phyloP scores from a whole-genome alignment of 1,140 invertebrate species.

The Nylanderia fulva region DNA sequence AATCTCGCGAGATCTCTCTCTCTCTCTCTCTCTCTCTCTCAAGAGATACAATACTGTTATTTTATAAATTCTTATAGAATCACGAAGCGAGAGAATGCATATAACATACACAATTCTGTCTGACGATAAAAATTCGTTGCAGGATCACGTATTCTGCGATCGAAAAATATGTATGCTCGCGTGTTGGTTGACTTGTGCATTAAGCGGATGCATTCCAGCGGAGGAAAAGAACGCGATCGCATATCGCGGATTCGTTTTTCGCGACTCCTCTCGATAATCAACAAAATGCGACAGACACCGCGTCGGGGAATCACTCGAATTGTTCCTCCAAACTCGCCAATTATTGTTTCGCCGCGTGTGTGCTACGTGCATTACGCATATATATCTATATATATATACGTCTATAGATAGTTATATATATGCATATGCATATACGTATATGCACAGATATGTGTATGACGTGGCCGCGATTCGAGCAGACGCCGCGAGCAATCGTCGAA shows the following conservation, averaged over 20 bases:
- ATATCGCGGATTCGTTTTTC: neutral
- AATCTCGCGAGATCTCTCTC: neutral
- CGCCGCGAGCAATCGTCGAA: slow-evolving; percentile 49
- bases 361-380: neutral
- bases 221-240: neutral
- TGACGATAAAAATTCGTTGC: slow-evolving; percentile 10
- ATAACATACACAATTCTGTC: neutral
- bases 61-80: neutral
- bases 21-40: no score
- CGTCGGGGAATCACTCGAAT: slow-evolving; percentile 1
- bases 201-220: neutral
- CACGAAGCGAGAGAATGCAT: neutral
- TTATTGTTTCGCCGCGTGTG: slow-evolving; percentile 4
- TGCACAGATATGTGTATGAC: neutral
- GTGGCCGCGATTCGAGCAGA: neutral
- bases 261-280: neutral
- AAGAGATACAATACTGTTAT: neutral
- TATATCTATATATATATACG: neutral
- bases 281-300: neutral
- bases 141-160: slow-evolving; percentile 14
- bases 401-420: neutral
- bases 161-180: neutral
- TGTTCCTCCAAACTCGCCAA: slow-evolving; percentile 14
- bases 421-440: neutral
- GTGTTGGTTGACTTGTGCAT: neutral